Base-by-base conservation (phyloP, 2,888 invertebrate species). In the Bursaphelenchus okinawaensis region DNA sequence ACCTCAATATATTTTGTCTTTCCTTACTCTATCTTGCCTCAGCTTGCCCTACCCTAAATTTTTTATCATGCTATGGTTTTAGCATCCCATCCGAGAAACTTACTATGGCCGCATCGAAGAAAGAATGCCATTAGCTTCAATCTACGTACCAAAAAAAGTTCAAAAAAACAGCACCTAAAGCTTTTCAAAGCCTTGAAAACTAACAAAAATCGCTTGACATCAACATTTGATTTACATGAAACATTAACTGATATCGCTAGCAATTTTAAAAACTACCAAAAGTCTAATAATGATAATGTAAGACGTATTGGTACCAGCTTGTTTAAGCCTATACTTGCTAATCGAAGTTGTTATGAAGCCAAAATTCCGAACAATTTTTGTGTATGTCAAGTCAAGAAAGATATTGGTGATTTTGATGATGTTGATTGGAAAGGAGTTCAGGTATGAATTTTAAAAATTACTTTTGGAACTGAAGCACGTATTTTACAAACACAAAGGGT, bases 161-260 rank as follows among this genome's bases (percentile, higher is more conserved):
- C 84, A 52, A 68, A 66, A 22, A 50, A 68, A 23, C 73, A 75
- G 54, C 83, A 69, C 66, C 75, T 75, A 3, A 59, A 67, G 26
- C 31, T 31, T 27, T 31, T 24, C 51, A 19, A 51, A 50, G 52
- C 52, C 19, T 51, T 68, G 27, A 23, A 61, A 8, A 59, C 60
- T 0, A 84, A 84, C 69, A 69, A 72, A 6, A 67, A 77, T 31
- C 69, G 83, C 55, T 56, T 71, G 12, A 71, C 73, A 6, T 84
- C 84, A 7, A 84, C 83, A 4, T 84, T 84, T 72, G 85, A 85
- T 68, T 68, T 85, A 4, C 79, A 84, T 67, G 81, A 82, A 63
- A 83, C 83, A 16, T 62, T 85, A 12, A 28, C 23, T 23, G 69
- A 69, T 31, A 8, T 73, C 8, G 20, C 55, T 8, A 40, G 52